A percentile compares a stretch with the other conserved stretches of the same genome.
These are phyloP conservation scores for Periparus ater DNA, from an alignment of 2,797 vertebrate genomes.

Conservation along the genomic window DNA sequence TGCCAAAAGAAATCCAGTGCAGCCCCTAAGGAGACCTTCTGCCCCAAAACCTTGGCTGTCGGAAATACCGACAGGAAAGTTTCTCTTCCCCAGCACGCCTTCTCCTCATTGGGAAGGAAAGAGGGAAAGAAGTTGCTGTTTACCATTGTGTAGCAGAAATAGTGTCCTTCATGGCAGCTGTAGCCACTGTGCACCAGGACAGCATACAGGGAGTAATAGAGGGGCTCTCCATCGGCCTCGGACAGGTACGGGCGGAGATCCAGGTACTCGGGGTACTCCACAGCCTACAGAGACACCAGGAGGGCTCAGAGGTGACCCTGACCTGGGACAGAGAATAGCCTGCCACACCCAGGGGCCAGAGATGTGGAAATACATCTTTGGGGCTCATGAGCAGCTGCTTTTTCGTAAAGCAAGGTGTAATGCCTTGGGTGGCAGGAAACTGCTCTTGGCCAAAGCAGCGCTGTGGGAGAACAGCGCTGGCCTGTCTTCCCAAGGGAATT, in stretches of 20 bases:
- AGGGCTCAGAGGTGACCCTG: background rate
- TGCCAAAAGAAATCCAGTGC: no score
- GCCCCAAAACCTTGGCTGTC: no score
- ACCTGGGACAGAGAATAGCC: background rate
- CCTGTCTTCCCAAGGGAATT: no score
- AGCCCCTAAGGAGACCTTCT: no score
- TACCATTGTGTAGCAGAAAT: background rate
- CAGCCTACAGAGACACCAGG: slow-evolving; percentile 38
- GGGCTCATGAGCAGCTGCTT: background rate
- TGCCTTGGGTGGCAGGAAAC: background rate
- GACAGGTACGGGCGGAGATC: slow-evolving; percentile 89
- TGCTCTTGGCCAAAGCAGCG: no score
- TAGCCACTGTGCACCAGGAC: slow-evolving; percentile 91
- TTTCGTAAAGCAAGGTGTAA: background rate
- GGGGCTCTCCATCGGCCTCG: slow-evolving; percentile 84
- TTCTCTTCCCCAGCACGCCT: no score
- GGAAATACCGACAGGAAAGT: no score
- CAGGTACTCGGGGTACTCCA: slow-evolving; percentile 87
- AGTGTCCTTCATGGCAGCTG: slow-evolving; percentile 88
- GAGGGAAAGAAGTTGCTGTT: no score
- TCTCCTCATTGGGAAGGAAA: no score
- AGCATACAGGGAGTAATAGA: slow-evolving; percentile 85
- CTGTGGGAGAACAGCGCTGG: no score
- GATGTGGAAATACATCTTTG: background rate
- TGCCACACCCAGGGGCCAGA: background rate